These are phyloP conservation scores for Araneus ventricosus DNA, from an alignment of 1,140 invertebrate genomes.

Conservation along the genomic window DNA sequence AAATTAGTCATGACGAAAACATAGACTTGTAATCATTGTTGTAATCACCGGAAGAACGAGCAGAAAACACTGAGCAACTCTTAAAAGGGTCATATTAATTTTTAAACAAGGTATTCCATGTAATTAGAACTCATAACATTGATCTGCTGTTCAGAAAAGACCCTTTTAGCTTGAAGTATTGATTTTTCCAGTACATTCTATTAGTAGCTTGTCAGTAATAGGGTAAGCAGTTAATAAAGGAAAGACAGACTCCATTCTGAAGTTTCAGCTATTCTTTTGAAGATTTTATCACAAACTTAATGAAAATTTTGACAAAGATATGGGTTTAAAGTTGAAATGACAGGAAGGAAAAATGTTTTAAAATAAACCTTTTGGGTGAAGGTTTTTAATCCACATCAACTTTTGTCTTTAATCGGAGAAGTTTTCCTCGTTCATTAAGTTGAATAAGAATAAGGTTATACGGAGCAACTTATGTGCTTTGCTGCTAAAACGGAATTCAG, in stretches of 20 bases:
- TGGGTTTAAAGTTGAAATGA: slow-evolving; percentile 33
- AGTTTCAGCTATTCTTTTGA: slow-evolving; percentile 22
- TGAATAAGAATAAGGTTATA: neutral
- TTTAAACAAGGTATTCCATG: slow-evolving; percentile 65
- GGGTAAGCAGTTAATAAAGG: slow-evolving; percentile 66
- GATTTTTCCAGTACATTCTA: slow-evolving; percentile 66
- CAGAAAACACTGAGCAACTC: slow-evolving; percentile 52
- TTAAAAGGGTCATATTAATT: slow-evolving; percentile 70
- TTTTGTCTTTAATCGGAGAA: neutral
- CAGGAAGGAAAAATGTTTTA: slow-evolving; percentile 24
- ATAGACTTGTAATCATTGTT: slow-evolving; percentile 65
- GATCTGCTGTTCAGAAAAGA: slow-evolving; percentile 53
- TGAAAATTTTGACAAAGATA: slow-evolving; percentile 66
- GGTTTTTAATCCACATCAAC: slow-evolving; percentile 6
- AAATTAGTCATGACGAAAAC: slow-evolving; percentile 73
- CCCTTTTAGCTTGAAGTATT: slow-evolving; percentile 39
- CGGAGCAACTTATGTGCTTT: neutral
- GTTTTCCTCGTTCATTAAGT: neutral
- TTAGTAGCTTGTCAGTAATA: slow-evolving; percentile 63
- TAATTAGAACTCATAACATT: slow-evolving; percentile 69
- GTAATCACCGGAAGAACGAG: slow-evolving; percentile 47
- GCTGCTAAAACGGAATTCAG: neutral
- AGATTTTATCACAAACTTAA: slow-evolving; percentile 60
- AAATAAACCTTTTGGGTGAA: neutral
- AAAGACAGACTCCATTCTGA: slow-evolving; percentile 18